Evolutionary conservation across 1,140 invertebrate species (phyloP).

Genomic region (Drosophila santomea): DNA sequence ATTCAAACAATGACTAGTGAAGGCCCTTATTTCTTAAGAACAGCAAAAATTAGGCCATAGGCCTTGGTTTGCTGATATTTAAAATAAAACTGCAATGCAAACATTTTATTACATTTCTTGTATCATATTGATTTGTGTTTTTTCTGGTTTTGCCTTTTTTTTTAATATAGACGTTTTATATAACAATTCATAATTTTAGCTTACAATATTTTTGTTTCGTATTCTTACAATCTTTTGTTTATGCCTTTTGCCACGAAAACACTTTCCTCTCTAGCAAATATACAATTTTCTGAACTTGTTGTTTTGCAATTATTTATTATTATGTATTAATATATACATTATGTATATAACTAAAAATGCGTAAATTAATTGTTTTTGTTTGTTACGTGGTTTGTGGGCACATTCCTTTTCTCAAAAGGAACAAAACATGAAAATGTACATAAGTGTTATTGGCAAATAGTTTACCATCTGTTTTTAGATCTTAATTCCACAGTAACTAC

Average conservation of each 20-base stretch:
- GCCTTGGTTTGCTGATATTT: neutral
- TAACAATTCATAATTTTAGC: slow-evolving; percentile 83
- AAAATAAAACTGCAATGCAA: neutral
- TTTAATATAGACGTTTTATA: slow-evolving; percentile 73
- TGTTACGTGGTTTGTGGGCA: slow-evolving; percentile 44
- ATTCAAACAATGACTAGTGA: slow-evolving; percentile 9
- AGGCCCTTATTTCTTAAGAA: neutral
- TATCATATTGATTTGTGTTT: slow-evolving; percentile 49
- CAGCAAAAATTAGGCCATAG: neutral
- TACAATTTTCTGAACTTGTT: slow-evolving; percentile 71
- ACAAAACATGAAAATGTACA: slow-evolving; percentile 68
- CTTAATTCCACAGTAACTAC: slow-evolving; percentile 44
- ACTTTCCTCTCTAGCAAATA: slow-evolving; percentile 55
- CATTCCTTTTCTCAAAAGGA: slow-evolving; percentile 78
- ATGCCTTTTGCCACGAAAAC: slow-evolving; percentile 58
- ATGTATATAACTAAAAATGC: slow-evolving; percentile 81
- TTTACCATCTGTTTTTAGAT: slow-evolving; percentile 40
- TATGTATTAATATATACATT: slow-evolving; percentile 42
- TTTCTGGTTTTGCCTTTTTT: slow-evolving; percentile 65
- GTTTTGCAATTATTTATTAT: slow-evolving; percentile 69
- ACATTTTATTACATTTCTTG: slow-evolving; percentile 69
- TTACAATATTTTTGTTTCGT: slow-evolving; percentile 69
- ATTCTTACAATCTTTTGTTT: slow-evolving; percentile 68
- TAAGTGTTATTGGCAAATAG: slow-evolving; percentile 49
- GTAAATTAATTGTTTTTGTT: slow-evolving; percentile 72